A percentile compares a stretch with the other conserved stretches of the same genome.
Evolutionary conservation across 2,113 vertebrate species (phyloP).

Genomic region (Tyrannus savana): DNA sequence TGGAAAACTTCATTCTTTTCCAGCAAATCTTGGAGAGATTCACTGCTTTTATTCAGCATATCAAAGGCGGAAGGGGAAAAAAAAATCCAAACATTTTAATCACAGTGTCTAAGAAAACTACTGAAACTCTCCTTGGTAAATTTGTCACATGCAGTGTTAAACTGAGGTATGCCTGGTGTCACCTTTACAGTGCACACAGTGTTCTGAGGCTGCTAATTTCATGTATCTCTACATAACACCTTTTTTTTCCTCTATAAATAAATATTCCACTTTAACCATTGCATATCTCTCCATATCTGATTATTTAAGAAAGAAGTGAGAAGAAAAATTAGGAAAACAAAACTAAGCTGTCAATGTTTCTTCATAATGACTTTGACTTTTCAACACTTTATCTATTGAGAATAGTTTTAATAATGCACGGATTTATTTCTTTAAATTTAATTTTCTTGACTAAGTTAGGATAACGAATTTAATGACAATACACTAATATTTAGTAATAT

Average conservation of each 20-base stretch:
- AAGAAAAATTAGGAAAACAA: background rate
- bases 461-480: background rate
- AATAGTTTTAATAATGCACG: background rate
- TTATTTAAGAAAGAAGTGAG: background rate
- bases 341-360: background rate
- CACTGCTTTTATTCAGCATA: background rate
- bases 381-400: background rate
- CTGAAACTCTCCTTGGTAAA: background rate
- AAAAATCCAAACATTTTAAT: background rate
- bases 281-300: background rate
- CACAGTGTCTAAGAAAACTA: background rate
- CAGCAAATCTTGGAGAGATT: background rate
- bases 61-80: background rate
- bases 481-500: background rate
- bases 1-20: background rate
- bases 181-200: background rate
- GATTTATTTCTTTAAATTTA: background rate
- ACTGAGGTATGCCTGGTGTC: background rate
- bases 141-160: background rate
- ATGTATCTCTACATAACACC: background rate
- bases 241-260: background rate
- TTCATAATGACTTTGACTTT: background rate
- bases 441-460: background rate
- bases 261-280: background rate
- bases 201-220: background rate